These are phyloP conservation scores for Zophobas morio DNA, from an alignment of 1,140 invertebrate genomes.

Conservation along the genomic window DNA sequence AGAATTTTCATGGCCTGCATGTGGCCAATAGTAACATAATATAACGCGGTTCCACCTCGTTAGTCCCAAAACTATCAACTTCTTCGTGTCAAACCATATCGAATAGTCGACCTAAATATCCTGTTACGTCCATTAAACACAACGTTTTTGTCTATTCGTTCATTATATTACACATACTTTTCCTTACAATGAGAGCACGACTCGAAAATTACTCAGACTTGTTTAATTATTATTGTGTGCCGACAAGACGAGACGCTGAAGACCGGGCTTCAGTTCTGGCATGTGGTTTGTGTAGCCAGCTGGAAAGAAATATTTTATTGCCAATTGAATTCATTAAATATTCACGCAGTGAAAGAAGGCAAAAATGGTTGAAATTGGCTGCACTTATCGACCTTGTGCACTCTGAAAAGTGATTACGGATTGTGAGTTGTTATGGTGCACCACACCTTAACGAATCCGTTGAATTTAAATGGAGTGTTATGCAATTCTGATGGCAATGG, in stretches of 20 bases:
- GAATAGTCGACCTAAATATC: conserved; percentile 15
- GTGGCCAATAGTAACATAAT: not conserved
- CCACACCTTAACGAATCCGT: no score
- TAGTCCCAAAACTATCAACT: conserved; percentile 16
- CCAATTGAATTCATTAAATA: no score
- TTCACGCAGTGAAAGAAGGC: no score
- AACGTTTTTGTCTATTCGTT: no score
- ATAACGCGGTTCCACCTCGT: conserved; percentile 23
- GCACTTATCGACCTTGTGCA: no score
- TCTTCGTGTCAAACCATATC: not conserved
- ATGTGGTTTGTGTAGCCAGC: not conserved
- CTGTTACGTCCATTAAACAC: not conserved
- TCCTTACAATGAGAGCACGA: not conserved
- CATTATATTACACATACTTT: no score
- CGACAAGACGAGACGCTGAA: not conserved
- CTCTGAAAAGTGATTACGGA: no score
- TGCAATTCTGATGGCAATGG: not conserved
- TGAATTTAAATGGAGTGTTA: no score
- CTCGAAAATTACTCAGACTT: not conserved
- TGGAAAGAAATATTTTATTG: not conserved
- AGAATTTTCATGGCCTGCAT: conserved; percentile 11
- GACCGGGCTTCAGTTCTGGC: not conserved
- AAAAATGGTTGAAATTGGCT: no score
- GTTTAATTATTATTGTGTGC: not conserved
- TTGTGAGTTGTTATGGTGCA: no score